phyloP scores from a whole-genome alignment of 2,113 vertebrate species.

The Rhinopomastus cyanomelas region DNA sequence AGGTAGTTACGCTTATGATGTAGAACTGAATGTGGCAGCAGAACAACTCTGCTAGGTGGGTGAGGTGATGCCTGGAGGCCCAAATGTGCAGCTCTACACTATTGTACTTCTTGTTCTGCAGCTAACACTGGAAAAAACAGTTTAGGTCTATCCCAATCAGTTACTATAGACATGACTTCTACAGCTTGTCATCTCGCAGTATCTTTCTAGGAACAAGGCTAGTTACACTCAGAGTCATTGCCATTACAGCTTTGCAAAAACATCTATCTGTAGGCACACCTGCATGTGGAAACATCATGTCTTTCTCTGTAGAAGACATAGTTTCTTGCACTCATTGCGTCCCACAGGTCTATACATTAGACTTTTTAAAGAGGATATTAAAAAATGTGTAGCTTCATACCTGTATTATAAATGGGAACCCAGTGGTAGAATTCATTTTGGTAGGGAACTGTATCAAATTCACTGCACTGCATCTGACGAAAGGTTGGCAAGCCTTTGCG shows the following conservation, averaged over 20 bases:
- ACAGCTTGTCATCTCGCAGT: background rate
- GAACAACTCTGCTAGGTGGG: background rate
- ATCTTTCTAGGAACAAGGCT: background rate
- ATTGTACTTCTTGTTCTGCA: background rate
- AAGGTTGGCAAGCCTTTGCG: conserved; percentile 80
- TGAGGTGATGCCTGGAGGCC: background rate
- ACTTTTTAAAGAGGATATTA: background rate
- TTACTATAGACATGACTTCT: background rate
- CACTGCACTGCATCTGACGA: conserved; percentile 97
- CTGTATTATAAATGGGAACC: conserved; percentile 84
- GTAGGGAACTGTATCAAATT: conserved; percentile 94
- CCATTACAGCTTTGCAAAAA: background rate
- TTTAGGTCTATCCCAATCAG: background rate
- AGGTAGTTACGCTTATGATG: background rate
- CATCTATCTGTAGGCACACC: fast-evolving
- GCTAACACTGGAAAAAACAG: background rate
- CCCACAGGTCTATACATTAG: background rate
- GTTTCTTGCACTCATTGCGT: background rate
- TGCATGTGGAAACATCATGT: fast-evolving
- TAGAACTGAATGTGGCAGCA: background rate
- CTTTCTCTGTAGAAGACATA: background rate
- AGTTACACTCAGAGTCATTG: background rate
- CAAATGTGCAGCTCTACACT: background rate
- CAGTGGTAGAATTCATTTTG: conserved; percentile 91
- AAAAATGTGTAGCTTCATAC: conserved; percentile 58